These are phyloP conservation scores for Aplysia californica DNA, from an alignment of 1,140 invertebrate species.

Conservation along the genomic window DNA sequence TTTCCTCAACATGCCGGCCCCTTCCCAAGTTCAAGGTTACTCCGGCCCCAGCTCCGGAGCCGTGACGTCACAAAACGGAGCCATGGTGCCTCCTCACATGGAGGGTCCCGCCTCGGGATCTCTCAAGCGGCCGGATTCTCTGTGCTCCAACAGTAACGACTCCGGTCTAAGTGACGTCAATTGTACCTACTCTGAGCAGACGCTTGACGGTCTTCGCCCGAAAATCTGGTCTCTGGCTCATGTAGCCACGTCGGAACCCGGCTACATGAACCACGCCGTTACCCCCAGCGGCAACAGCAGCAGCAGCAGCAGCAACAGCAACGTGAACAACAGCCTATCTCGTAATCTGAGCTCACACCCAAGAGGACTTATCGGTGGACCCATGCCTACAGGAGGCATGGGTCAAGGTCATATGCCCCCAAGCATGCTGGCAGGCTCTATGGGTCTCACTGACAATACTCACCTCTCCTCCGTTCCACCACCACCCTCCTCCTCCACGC, in stretches of 20 bases:
- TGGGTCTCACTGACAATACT: background rate
- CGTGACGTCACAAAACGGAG: no score
- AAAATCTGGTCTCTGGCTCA: conserved; percentile 98
- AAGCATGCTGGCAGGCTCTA: background rate
- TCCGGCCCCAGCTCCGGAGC: background rate
- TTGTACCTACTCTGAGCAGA: conserved; percentile 40
- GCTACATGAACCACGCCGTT: conserved; percentile 10
- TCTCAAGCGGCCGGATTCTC: conserved; percentile 53
- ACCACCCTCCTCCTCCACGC: background rate
- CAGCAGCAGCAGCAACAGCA: background rate
- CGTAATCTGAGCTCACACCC: background rate
- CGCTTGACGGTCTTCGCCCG: conserved; percentile 77
- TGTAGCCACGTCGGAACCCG: conserved; percentile 89
- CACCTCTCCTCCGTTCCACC: background rate
- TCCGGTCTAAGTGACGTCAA: conserved; percentile 61
- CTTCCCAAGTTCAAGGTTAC: background rate
- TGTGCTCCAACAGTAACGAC: conserved; percentile 62
- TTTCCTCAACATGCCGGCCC: background rate
- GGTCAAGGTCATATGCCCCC: background rate
- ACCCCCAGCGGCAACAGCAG: background rate
- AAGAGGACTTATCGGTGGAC: background rate
- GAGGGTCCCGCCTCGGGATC: no score
- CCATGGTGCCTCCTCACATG: no score
- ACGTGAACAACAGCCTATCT: background rate
- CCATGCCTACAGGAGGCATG: background rate